Conservation (phyloP, 2,797 vertebrate species). For the Pantherophis alleghaniensis region DNA sequence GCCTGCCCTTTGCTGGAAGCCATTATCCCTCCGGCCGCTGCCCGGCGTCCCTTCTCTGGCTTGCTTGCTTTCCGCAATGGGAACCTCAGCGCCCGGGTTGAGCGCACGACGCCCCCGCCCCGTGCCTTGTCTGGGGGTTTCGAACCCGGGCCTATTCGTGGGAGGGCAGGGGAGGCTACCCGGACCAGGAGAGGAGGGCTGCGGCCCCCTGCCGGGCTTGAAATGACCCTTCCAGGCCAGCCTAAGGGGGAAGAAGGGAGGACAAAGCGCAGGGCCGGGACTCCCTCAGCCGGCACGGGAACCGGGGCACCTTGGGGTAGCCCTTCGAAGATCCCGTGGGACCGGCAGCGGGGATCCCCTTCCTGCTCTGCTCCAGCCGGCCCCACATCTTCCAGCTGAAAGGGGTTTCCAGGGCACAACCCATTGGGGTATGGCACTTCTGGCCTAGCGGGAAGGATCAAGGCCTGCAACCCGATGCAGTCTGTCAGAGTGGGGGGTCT, state of each 20-base stretch:
- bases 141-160: background rate
- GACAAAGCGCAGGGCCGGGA: background rate
- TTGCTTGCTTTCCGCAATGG: background rate
- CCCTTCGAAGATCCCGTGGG: background rate
- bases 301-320: background rate
- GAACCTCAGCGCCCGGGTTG: slow-evolving; percentile 43
- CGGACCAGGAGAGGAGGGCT: no score
- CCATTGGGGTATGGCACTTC: background rate
- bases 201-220: background rate
- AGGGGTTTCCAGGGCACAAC: background rate
- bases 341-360: background rate
- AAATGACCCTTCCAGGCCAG: background rate
- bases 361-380: background rate
- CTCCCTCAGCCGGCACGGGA: background rate
- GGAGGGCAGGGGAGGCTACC: no score
- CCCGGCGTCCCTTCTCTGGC: slow-evolving; percentile 9
- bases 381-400: background rate
- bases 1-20: background rate
- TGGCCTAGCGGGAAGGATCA: background rate
- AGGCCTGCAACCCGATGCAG: background rate
- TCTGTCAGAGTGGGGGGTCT: background rate
- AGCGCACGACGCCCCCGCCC: slow-evolving; percentile 19
- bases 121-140: background rate
- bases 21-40: background rate
- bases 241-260: background rate